Percentiles rank a stretch among this genome's conserved stretches.
Evolutionary conservation across 2,113 vertebrate species (phyloP).

Genomic region (Charina bottae): DNA sequence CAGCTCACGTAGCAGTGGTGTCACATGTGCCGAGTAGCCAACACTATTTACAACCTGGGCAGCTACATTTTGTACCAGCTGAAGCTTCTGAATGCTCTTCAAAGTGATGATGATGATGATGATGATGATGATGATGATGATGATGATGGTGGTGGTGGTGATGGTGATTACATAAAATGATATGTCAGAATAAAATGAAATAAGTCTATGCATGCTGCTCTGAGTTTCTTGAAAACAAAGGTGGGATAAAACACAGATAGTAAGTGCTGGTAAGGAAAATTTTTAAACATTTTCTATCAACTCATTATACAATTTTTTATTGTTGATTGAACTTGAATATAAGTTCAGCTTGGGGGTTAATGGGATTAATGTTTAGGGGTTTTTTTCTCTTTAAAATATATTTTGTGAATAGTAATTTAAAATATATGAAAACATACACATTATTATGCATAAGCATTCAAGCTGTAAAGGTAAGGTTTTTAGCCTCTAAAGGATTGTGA

Average conservation of each 20-base stretch:
- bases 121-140: too few species aligned
- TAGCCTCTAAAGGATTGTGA: neutral
- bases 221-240: neutral
- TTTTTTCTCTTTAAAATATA: neutral
- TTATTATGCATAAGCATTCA: neutral
- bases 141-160: neutral
- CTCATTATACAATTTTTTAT: neutral
- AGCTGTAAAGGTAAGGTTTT: neutral
- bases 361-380: neutral
- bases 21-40: too few species aligned
- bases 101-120: too few species aligned
- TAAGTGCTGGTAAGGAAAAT: neutral
- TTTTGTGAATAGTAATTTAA: neutral
- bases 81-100: too few species aligned
- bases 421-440: neutral
- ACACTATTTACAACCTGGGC: too few species aligned
- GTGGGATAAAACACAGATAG: neutral
- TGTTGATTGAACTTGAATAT: neutral
- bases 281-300: neutral
- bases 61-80: too few species aligned
- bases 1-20: too few species aligned
- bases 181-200: neutral
- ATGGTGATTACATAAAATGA: neutral
- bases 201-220: neutral
- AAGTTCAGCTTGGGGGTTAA: neutral